These are phyloP conservation scores for Coecobrya sp. DNA, from an alignment of 2,888 invertebrate species.

Conservation along the genomic window DNA sequence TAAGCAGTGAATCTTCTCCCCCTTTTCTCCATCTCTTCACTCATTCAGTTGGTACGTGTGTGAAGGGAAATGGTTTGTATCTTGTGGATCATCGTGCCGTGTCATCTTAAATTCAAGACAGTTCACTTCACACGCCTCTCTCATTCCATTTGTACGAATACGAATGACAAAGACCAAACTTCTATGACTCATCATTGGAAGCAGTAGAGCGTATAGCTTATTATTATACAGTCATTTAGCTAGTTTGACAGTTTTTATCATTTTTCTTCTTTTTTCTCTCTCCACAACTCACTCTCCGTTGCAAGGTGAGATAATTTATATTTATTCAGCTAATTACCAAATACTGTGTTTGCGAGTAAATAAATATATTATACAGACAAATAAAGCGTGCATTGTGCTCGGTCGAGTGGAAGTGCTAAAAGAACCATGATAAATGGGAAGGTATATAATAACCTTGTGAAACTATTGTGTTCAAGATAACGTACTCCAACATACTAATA, in stretches of 20 bases:
- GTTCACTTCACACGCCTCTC: neutral
- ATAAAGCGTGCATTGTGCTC: neutral
- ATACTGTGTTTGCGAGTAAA: neutral
- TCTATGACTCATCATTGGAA: conserved; percentile 40
- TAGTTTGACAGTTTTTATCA: neutral
- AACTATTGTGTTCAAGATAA: no score
- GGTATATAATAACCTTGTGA: no score
- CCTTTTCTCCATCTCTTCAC: neutral
- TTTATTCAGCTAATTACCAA: conserved; percentile 6
- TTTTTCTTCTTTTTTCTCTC: neutral
- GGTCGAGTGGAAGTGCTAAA: no score
- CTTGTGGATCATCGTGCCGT: neutral
- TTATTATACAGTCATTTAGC: no score
- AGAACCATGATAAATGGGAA: neutral
- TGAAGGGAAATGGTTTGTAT: neutral
- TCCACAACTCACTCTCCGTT: neutral
- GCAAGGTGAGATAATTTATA: neutral
- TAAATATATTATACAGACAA: neutral
- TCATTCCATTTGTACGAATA: neutral
- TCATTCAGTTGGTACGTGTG: no score
- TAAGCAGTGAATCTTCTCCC: conserved; percentile 37
- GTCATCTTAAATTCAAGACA: neutral
- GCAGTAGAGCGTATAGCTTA: no score
- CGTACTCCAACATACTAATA: no score
- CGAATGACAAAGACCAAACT: conserved; percentile 11